Evolutionary conservation across 2,888 invertebrate genomes (phyloP).

Genomic region (Parthenolecanium corni): DNA sequence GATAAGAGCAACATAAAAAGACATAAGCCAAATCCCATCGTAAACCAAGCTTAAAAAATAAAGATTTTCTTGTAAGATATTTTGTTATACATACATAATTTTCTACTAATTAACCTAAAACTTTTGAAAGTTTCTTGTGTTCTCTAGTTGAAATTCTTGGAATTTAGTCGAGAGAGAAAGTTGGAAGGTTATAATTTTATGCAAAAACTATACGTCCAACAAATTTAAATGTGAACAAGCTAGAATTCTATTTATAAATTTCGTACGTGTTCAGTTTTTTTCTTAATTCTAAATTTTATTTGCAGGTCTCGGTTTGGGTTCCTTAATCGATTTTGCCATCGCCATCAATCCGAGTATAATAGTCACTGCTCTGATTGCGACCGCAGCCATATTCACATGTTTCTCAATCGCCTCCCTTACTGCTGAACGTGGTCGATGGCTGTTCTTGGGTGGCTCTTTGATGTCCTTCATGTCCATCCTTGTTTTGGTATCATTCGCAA

Average conservation of each 20-base stretch:
- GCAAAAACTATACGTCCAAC: not conserved
- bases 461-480: conserved; percentile 70
- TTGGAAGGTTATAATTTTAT: no score
- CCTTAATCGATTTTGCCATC: conserved; percentile 67
- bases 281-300: conserved; percentile 32
- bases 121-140: no score
- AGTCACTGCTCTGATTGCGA: conserved; percentile 71
- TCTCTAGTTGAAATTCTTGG: no score
- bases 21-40: no score
- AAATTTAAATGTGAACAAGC: not conserved
- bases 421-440: conserved; percentile 73
- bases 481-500: conserved; percentile 64
- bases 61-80: no score
- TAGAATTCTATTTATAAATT: not conserved
- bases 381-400: conserved; percentile 78
- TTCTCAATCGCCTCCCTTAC: conserved; percentile 80
- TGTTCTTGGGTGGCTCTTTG: conserved; percentile 80
- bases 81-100: no score
- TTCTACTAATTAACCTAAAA: no score
- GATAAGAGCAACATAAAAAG: no score
- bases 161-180: no score
- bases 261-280: not conserved
- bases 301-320: conserved; percentile 76
- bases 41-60: no score
- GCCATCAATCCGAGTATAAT: conserved; percentile 76